These are phyloP conservation scores for Erebia ligea DNA, from an alignment of 2,888 invertebrate genomes.

Conservation along the genomic window DNA sequence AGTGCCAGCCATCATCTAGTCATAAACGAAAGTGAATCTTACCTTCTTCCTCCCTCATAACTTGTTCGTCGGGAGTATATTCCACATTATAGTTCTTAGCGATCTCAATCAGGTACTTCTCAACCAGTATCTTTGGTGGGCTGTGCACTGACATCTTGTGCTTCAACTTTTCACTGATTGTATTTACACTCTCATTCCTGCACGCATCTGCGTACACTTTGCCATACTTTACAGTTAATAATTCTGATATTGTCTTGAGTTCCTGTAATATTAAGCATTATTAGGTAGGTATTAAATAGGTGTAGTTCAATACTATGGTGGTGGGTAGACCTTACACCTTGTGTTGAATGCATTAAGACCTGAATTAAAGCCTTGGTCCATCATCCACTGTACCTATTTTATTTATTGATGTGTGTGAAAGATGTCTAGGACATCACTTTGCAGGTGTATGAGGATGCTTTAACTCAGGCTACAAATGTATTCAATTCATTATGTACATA, in stretches of 20 bases:
- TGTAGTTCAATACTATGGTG: too few relatives aligned
- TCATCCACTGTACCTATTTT: too few relatives aligned
- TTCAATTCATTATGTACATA: too few relatives aligned
- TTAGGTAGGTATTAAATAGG: too few relatives aligned
- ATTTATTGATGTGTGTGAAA: too few relatives aligned
- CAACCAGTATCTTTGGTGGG: slow-evolving; percentile 97
- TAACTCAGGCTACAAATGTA: too few relatives aligned
- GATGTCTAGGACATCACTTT: too few relatives aligned
- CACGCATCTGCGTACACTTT: slow-evolving; percentile 96
- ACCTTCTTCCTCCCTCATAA: slow-evolving; percentile 90
- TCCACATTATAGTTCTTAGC: slow-evolving; percentile 97
- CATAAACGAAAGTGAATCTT: background rate
- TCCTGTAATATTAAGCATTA: slow-evolving; percentile 68
- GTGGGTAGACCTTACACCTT: too few relatives aligned
- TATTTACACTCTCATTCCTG: slow-evolving; percentile 89
- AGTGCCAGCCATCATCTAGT: background rate
- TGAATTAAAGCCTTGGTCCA: too few relatives aligned
- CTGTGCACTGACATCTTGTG: slow-evolving; percentile 97
- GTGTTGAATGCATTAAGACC: too few relatives aligned
- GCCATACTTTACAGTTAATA: slow-evolving; percentile 96
- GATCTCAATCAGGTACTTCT: slow-evolving; percentile 97
- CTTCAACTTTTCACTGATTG: slow-evolving; percentile 94
- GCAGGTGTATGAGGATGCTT: too few relatives aligned
- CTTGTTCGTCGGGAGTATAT: slow-evolving; percentile 97
- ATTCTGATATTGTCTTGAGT: slow-evolving; percentile 92